Evolutionary conservation across 2,888 invertebrate species (phyloP).

Genomic region (Acheta domesticus): DNA sequence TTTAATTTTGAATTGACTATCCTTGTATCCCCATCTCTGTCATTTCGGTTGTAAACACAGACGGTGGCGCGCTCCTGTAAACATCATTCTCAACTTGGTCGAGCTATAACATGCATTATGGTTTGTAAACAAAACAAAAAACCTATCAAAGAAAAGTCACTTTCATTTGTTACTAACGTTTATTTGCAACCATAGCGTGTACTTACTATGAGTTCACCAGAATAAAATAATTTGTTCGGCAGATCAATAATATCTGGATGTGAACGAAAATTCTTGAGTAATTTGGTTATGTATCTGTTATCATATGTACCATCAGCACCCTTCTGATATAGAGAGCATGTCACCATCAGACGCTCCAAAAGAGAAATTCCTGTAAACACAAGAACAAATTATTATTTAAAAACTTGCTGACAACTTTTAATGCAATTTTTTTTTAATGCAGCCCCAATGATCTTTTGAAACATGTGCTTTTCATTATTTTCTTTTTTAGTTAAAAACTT

Average conservation of each 20-base stretch:
- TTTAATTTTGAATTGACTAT: no score
- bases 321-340: slow-evolving; percentile 32
- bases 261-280: slow-evolving; percentile 51
- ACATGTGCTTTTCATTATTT: no score
- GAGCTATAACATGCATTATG: not conserved
- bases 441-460: no score
- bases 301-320: slow-evolving; percentile 43
- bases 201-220: slow-evolving; percentile 45
- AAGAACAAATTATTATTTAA: not conserved
- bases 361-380: slow-evolving; percentile 35
- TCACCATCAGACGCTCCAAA: slow-evolving; percentile 36
- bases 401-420: no score
- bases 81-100: no score
- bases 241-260: slow-evolving; percentile 49
- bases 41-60: no score
- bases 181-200: not conserved
- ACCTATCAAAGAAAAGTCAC: not conserved
- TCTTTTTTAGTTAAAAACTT: no score
- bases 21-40: no score
- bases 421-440: no score
- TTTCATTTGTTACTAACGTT: not conserved
- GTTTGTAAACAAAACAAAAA: not conserved
- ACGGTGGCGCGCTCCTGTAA: no score
- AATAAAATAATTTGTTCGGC: slow-evolving; percentile 51
- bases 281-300: slow-evolving; percentile 50